Evolutionary conservation across 2,888 invertebrate genomes (phyloP).

Genomic region (Seira musarum): DNA sequence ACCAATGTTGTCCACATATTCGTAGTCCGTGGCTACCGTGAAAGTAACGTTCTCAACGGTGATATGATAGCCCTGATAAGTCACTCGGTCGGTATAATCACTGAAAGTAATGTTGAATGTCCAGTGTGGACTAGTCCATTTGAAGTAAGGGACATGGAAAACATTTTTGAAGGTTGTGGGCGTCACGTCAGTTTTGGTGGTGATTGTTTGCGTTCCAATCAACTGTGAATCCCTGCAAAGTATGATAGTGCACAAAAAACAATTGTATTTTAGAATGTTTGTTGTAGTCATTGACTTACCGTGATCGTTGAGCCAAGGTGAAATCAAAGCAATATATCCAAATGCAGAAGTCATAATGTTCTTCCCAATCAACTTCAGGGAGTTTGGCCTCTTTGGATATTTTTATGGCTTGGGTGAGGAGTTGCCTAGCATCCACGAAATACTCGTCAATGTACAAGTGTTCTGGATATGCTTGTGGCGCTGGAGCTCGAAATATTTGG

Average conservation of each 20-base stretch:
- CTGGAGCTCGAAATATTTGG: too few relatives aligned
- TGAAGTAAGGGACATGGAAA: constrained; percentile 12
- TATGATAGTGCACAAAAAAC: too few relatives aligned
- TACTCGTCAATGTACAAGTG: constrained; percentile 4
- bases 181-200: neutral
- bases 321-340: neutral
- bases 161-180: constrained; percentile 14
- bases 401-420: neutral
- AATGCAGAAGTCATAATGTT: neutral
- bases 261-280: too few relatives aligned
- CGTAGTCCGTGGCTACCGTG: too few relatives aligned
- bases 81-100: too few relatives aligned
- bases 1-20: too few relatives aligned
- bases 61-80: too few relatives aligned
- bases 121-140: constrained; percentile 19
- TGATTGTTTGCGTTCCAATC: neutral
- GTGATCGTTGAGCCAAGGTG: too few relatives aligned
- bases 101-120: constrained; percentile 77
- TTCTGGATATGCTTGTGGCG: too few relatives aligned
- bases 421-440: neutral
- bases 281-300: too few relatives aligned
- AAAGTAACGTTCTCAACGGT: too few relatives aligned
- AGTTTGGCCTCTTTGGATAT: neutral
- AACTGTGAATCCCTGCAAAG: neutral
- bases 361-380: neutral